Percentiles rank a stretch among this genome's conserved stretches.
phyloP scores from a whole-genome alignment of 2,888 invertebrate species.

The Hemistola chrysoprasaria region DNA sequence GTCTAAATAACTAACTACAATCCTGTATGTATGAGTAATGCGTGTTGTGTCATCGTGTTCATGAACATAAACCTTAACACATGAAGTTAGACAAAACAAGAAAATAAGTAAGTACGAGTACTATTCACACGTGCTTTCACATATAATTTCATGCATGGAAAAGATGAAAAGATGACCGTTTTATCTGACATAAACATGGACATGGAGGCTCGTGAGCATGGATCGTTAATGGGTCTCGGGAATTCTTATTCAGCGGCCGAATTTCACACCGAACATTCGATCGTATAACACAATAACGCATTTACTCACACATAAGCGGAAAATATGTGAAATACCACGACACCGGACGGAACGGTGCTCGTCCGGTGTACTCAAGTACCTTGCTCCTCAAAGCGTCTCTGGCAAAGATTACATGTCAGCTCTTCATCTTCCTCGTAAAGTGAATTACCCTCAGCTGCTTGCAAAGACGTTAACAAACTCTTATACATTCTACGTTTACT shows the following conservation, averaged over 20 bases:
- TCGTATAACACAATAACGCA: conserved; percentile 75
- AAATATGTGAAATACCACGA: conserved; percentile 66
- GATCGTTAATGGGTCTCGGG: conserved; percentile 41
- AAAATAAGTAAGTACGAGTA: conserved; percentile 39
- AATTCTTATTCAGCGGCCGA: conserved; percentile 45
- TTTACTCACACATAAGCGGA: conserved; percentile 81
- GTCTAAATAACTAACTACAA: conserved; percentile 59
- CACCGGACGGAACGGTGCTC: conserved; percentile 64
- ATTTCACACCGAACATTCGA: conserved; percentile 47
- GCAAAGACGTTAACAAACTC: conserved; percentile 83
- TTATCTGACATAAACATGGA: conserved; percentile 43
- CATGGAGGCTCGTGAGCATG: conserved; percentile 42
- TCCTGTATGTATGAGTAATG: conserved; percentile 79
- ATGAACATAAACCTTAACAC: conserved; percentile 50
- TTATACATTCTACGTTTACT: conserved; percentile 64
- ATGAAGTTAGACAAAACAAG: conserved; percentile 45
- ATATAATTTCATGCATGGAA: conserved; percentile 57
- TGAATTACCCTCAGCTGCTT: conserved; percentile 85
- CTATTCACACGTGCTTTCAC: conserved; percentile 54
- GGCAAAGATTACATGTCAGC: conserved; percentile 88
- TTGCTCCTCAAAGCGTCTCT: conserved; percentile 90
- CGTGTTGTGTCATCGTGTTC: conserved; percentile 72
- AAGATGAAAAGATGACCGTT: conserved; percentile 46
- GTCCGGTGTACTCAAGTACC: conserved; percentile 82
- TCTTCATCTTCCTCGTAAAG: conserved; percentile 85